A percentile compares a stretch with the other conserved stretches of the same genome.
Evolutionary conservation across 2,113 vertebrate genomes (phyloP).

Genomic region (Rhea americana): DNA sequence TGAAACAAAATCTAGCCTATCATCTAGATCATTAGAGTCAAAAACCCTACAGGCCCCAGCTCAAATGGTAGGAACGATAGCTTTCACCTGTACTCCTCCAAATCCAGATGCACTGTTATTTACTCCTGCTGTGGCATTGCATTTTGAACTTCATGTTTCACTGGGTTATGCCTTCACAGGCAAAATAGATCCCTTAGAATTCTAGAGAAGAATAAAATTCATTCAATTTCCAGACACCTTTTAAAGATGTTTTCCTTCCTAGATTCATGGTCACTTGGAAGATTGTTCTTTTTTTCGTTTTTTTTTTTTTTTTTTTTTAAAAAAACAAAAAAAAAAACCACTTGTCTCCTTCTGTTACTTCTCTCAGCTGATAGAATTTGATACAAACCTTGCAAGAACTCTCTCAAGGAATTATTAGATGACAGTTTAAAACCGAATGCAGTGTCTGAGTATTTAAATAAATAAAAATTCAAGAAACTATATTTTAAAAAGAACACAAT

Average conservation of each 20-base stretch:
- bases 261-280: neutral
- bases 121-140: slow-evolving; percentile 1
- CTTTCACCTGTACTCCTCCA: slow-evolving; percentile 16
- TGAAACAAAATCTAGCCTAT: slow-evolving; percentile 28
- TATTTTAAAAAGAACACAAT: neutral
- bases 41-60: neutral
- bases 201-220: neutral
- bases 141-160: slow-evolving; percentile 27
- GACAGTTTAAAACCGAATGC: neutral
- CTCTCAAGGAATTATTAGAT: neutral
- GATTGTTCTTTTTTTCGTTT: neutral
- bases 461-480: slow-evolving; percentile 8
- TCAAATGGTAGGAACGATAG: slow-evolving; percentile 16
- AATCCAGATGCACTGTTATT: slow-evolving; percentile 23
- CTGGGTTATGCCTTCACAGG: neutral
- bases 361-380: neutral
- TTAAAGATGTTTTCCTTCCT: neutral
- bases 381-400: neutral
- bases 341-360: neutral
- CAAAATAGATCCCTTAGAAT: slow-evolving; percentile 11
- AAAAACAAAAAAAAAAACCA: too few species aligned
- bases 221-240: neutral
- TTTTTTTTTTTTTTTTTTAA: neutral
- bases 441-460: slow-evolving; percentile 1
- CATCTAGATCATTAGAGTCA: neutral